A percentile compares a stretch with the other conserved stretches of the same genome.
phyloP scores from a whole-genome alignment of 2,797 vertebrate species.

The Synaphobranchus kaupii region DNA sequence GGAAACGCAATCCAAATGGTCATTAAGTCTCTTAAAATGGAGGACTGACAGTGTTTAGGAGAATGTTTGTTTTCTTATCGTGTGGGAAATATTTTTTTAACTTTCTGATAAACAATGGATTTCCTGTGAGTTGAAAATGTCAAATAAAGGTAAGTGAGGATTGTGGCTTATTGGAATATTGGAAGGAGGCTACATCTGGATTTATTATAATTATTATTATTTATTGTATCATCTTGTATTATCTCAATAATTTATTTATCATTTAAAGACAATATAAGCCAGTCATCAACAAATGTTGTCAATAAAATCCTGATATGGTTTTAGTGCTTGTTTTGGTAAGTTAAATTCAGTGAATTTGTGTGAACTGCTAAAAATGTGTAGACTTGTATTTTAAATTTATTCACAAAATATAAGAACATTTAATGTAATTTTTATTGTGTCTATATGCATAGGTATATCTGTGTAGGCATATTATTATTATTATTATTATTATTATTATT shows the following conservation, averaged over 20 bases:
- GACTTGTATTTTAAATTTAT: neutral
- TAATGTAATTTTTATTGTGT: neutral
- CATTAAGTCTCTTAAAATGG: conserved; percentile 71
- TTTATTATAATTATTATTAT: conserved; percentile 52
- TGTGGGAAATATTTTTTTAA: neutral
- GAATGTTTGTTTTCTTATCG: neutral
- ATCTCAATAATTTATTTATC: neutral
- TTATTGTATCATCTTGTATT: neutral
- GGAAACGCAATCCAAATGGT: conserved; percentile 81
- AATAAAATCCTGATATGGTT: neutral
- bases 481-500: neutral
- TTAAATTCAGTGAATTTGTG: neutral
- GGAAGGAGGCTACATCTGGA: neutral
- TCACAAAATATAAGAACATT: neutral
- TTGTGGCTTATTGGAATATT: conserved; percentile 65
- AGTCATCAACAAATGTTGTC: neutral
- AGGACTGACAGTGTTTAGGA: conserved; percentile 12
- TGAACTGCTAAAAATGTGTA: neutral
- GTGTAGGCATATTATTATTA: neutral
- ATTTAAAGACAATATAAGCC: neutral
- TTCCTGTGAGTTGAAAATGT: conserved; percentile 59
- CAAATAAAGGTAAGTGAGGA: conserved; percentile 77
- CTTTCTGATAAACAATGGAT: conserved; percentile 63
- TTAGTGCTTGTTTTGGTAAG: neutral
- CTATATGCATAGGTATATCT: neutral